Evolutionary conservation across 2,888 invertebrate genomes (phyloP).

Genomic region (Hirtodrosophila confusa): DNA sequence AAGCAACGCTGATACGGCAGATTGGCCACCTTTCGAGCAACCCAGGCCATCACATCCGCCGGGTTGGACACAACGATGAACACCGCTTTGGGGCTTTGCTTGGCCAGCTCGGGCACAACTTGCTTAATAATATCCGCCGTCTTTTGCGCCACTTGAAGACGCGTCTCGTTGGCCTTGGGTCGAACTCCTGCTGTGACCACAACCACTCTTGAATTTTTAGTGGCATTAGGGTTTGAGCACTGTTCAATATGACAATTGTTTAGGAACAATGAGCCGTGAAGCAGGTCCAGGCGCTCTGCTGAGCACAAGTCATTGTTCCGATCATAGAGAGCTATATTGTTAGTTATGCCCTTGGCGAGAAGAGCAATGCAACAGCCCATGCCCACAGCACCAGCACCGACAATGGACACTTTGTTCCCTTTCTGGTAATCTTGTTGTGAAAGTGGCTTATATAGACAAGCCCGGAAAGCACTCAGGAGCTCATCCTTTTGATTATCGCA

Average conservation of each 20-base stretch:
- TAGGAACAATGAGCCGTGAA: conserved; percentile 91
- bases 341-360: conserved; percentile 90
- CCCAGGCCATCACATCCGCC: conserved; percentile 93
- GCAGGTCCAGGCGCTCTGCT: conserved; percentile 38
- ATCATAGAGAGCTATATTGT: conserved; percentile 91
- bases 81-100: conserved; percentile 91
- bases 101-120: conserved; percentile 87
- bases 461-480: conserved; percentile 20
- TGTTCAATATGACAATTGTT: conserved; percentile 90
- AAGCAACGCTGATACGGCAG: conserved; percentile 92
- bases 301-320: conserved; percentile 89
- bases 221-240: conserved; percentile 87
- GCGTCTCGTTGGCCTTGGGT: conserved; percentile 91
- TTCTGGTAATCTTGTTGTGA: conserved; percentile 7
- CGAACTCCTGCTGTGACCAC: conserved; percentile 94
- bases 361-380: conserved; percentile 93
- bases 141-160: conserved; percentile 91
- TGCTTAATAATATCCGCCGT: conserved; percentile 92
- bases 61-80: conserved; percentile 94
- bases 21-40: conserved; percentile 94
- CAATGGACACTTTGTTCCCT: conserved; percentile 90
- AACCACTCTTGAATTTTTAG: conserved; percentile 91
- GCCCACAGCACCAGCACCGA: conserved; percentile 93
- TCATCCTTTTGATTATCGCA: not conserved
- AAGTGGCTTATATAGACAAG: conserved; percentile 23